Conservation (phyloP, 2,797 vertebrate species). For the Anguilla obscura region DNA sequence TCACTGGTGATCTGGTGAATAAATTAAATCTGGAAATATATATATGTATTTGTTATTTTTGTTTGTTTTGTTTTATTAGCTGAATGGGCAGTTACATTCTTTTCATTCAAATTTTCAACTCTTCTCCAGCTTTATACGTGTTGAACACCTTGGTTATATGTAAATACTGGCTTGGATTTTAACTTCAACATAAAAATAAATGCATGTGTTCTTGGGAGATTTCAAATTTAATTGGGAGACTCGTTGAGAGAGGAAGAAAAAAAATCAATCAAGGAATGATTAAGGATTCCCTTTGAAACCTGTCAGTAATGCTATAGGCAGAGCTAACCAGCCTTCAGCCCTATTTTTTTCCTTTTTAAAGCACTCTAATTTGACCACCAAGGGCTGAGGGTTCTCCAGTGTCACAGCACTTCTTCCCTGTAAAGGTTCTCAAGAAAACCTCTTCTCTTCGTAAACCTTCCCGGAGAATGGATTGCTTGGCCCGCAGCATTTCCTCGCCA, state of each 20-base stretch:
- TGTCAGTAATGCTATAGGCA: neutral
- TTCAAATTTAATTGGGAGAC: neutral
- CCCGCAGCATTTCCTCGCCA: too few species aligned
- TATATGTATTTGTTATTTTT: too few species aligned
- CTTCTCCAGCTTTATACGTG: neutral
- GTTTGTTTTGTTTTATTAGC: neutral
- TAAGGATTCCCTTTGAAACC: neutral
- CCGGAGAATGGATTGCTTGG: too few species aligned
- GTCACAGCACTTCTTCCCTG: too few species aligned
- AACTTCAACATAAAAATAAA: neutral
- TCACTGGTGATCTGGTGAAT: neutral
- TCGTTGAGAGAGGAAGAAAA: neutral
- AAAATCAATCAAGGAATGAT: neutral
- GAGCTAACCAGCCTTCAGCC: neutral
- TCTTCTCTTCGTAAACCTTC: too few species aligned
- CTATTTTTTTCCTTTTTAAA: neutral
- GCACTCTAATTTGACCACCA: neutral
- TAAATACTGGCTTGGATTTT: neutral
- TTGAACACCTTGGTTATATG: neutral
- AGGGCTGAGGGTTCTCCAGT: too few species aligned
- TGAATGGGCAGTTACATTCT: neutral
- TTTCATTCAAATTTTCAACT: neutral
- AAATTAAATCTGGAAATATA: neutral
- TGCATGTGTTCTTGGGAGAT: neutral
- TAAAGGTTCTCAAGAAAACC: too few species aligned